phyloP scores from a whole-genome alignment of 2,888 invertebrate genomes.

The Opisthograptis luteolata region DNA sequence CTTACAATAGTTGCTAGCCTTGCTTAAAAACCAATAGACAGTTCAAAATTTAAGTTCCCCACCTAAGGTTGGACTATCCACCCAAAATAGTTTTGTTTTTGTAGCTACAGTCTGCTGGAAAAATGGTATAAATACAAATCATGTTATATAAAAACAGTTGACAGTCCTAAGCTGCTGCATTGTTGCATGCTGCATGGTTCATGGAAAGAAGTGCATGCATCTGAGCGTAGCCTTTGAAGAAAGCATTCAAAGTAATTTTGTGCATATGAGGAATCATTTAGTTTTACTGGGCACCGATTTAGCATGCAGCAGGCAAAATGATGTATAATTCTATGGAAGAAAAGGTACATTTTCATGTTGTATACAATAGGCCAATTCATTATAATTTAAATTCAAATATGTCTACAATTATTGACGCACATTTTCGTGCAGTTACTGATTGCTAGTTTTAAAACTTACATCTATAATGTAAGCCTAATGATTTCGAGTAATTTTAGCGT shows the following conservation, averaged over 20 bases:
- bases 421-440: not conserved
- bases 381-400: not conserved
- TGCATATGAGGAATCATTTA: slow-evolving; percentile 57
- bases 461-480: slow-evolving; percentile 19
- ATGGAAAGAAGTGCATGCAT: slow-evolving; percentile 63
- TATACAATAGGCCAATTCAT: not conserved
- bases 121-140: slow-evolving; percentile 36
- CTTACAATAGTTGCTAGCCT: too few species aligned
- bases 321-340: slow-evolving; percentile 39
- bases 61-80: too few species aligned
- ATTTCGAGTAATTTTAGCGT: slow-evolving; percentile 53
- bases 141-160: too few species aligned
- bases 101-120: slow-evolving; percentile 51
- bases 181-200: slow-evolving; percentile 82
- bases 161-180: slow-evolving; percentile 75
- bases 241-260: slow-evolving; percentile 50
- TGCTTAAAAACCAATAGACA: too few species aligned
- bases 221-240: slow-evolving; percentile 52
- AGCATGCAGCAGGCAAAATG: slow-evolving; percentile 83
- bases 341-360: slow-evolving; percentile 6
- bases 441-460: not conserved
- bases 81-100: slow-evolving; percentile 37
- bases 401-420: not conserved
- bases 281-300: slow-evolving; percentile 54
- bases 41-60: too few species aligned